These are phyloP conservation scores for Drosophila nigricruria DNA, from an alignment of 2,888 invertebrate species.

Conservation along the genomic window DNA sequence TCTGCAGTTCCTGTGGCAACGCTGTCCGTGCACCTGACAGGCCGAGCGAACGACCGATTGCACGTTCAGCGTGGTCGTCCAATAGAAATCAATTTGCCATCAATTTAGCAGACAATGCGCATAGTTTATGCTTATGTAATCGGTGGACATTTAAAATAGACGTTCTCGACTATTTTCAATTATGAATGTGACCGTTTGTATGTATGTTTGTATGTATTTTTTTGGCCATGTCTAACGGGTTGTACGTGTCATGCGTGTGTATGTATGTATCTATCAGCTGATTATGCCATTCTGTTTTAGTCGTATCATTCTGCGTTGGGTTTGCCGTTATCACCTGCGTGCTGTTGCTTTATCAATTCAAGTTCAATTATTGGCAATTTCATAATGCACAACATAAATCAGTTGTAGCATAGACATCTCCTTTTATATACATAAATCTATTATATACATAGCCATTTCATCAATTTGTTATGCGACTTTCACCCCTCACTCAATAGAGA, in stretches of 20 bases:
- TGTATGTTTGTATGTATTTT: not conserved
- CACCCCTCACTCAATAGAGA: conserved; percentile 30
- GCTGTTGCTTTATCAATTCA: conserved; percentile 26
- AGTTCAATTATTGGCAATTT: conserved; percentile 28
- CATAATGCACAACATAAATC: conserved; percentile 21
- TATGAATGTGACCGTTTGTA: conserved; percentile 26
- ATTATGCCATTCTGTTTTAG: conserved; percentile 36
- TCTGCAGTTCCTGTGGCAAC: conserved; percentile 31
- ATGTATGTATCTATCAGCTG: conserved; percentile 46
- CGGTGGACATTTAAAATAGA: conserved; percentile 44
- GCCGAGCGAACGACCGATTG: not conserved
- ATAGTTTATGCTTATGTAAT: conserved; percentile 28
- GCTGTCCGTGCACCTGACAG: conserved; percentile 10
- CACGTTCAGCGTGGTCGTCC: not conserved
- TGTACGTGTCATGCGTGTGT: conserved; percentile 3
- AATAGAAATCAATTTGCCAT: conserved; percentile 48
- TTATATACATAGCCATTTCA: not conserved
- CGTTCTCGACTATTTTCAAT: conserved; percentile 16
- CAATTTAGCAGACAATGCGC: conserved; percentile 34
- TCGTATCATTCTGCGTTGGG: conserved; percentile 15
- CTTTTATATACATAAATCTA: not conserved
- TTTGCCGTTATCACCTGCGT: conserved; percentile 38
- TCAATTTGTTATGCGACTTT: conserved; percentile 32
- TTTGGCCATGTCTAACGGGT: conserved; percentile 24
- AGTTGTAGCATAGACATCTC: not conserved